Evolutionary conservation across 2,797 vertebrate genomes (phyloP).

Genomic region (Euthynnus affinis): DNA sequence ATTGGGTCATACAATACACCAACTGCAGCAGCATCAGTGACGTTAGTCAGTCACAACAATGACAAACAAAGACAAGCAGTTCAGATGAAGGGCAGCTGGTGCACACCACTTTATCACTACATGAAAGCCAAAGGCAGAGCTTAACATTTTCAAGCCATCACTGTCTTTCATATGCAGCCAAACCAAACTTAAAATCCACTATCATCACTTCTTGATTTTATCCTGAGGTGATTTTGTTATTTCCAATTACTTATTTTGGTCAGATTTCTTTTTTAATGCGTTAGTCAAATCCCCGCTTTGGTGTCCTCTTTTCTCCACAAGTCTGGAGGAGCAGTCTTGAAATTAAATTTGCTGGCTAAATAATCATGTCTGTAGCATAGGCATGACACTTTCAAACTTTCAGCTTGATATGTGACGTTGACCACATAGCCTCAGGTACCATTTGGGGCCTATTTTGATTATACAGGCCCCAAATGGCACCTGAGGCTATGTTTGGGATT

Average conservation of each 20-base stretch:
- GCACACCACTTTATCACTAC: slow-evolving; percentile 29
- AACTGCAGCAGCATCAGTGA: slow-evolving; percentile 14
- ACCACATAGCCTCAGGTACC: neutral
- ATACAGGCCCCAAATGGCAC: neutral
- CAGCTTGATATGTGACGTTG: neutral
- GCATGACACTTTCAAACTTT: neutral
- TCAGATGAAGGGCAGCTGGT: slow-evolving; percentile 61
- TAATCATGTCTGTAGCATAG: neutral
- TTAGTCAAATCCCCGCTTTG: slow-evolving; percentile 26
- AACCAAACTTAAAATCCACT: slow-evolving; percentile 30
- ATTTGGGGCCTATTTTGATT: neutral
- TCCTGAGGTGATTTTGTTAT: slow-evolving; percentile 49
- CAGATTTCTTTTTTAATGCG: slow-evolving; percentile 21
- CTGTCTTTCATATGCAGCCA: slow-evolving; percentile 33
- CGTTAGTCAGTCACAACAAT: slow-evolving; percentile 25
- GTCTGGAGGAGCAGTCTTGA: neutral
- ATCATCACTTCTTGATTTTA: slow-evolving; percentile 32
- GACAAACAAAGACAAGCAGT: slow-evolving; percentile 43
- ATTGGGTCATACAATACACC: slow-evolving; percentile 24
- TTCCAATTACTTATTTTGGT: slow-evolving; percentile 20
- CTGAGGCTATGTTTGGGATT: neutral
- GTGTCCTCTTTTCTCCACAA: neutral
- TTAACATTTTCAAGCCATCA: slow-evolving; percentile 60
- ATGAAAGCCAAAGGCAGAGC: slow-evolving; percentile 56
- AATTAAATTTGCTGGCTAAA: neutral